Evolutionary conservation across 2,888 invertebrate species (phyloP).

Genomic region (Diabrotica balteata): DNA sequence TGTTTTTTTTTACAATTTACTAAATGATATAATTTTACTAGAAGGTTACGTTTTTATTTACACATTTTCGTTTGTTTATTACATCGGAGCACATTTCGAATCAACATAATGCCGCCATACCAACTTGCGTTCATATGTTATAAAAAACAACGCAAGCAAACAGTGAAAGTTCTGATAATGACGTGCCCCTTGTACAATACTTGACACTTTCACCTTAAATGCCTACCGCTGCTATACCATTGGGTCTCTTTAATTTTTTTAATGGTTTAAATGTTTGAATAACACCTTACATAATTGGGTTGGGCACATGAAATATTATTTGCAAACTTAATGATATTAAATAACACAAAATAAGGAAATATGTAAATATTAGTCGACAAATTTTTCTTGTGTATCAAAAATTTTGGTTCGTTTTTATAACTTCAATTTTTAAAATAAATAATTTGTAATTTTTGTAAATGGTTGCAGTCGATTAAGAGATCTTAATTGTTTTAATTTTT

Average conservation of each 20-base stretch:
- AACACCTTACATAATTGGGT: conserved; percentile 20
- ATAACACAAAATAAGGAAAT: conserved; percentile 17
- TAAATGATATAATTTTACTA: too few relatives aligned
- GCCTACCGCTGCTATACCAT: neutral
- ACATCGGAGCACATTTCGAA: too few relatives aligned
- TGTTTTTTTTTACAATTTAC: too few relatives aligned
- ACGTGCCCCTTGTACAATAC: conserved; percentile 27
- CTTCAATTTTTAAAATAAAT: too few relatives aligned
- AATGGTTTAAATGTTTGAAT: conserved; percentile 14
- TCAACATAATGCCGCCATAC: neutral
- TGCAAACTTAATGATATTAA: conserved; percentile 16
- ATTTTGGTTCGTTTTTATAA: too few relatives aligned
- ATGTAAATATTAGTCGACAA: neutral
- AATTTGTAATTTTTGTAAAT: too few relatives aligned
- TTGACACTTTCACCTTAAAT: conserved; percentile 38
- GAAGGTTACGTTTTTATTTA: too few relatives aligned
- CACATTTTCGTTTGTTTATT: too few relatives aligned
- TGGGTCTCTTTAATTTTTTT: conserved; percentile 7
- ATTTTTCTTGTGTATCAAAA: too few relatives aligned
- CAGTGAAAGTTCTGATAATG: conserved; percentile 33
- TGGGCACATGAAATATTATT: conserved; percentile 12
- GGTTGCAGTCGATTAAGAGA: too few relatives aligned
- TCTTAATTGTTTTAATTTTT: too few relatives aligned
- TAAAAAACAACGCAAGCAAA: conserved; percentile 20
- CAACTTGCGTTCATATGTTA: neutral